Evolutionary conservation across 2,113 vertebrate genomes (phyloP).

Genomic region (Aviceda subcristata): DNA sequence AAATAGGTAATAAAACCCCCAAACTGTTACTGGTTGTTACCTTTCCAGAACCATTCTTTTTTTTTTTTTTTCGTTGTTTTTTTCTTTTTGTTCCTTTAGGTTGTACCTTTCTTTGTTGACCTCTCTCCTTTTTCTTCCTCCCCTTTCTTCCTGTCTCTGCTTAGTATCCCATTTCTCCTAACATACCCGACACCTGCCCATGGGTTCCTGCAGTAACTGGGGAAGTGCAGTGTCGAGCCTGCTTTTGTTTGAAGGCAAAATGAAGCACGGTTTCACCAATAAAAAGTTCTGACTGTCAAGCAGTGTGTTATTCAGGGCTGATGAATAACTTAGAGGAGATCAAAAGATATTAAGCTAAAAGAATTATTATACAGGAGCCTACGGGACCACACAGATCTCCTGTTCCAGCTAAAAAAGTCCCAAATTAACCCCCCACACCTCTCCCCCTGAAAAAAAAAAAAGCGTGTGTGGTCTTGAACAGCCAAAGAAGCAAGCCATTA

Average conservation of each 20-base stretch:
- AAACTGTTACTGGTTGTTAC: not conserved
- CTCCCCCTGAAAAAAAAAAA: slow-evolving; percentile 33
- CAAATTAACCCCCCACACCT: slow-evolving; percentile 59
- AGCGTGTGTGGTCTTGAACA: slow-evolving; percentile 75
- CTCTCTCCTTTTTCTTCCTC: not conserved
- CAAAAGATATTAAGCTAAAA: slow-evolving; percentile 81
- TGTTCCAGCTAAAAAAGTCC: slow-evolving; percentile 66
- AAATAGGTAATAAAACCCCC: fast-evolving
- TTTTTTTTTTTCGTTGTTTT: not conserved
- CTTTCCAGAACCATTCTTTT: not conserved
- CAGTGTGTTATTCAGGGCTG: slow-evolving; percentile 69
- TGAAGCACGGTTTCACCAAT: slow-evolving; percentile 62
- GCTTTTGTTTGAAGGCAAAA: slow-evolving; percentile 71
- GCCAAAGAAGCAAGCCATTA: slow-evolving; percentile 62
- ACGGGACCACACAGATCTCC: slow-evolving; percentile 81
- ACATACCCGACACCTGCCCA: not conserved
- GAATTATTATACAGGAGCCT: slow-evolving; percentile 78
- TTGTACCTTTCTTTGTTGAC: not conserved
- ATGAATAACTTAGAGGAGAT: slow-evolving; percentile 80
- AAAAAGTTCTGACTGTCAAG: slow-evolving; percentile 73
- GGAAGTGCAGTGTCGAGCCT: not conserved
- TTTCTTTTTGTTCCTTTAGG: not conserved
- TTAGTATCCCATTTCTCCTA: slow-evolving; percentile 21
- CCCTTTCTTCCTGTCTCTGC: slow-evolving; percentile 2
- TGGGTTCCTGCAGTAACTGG: not conserved